Conservation (phyloP, 30 jellyfish, hydroid and myxozoan species). For the Aurelia coerulea region DNA sequence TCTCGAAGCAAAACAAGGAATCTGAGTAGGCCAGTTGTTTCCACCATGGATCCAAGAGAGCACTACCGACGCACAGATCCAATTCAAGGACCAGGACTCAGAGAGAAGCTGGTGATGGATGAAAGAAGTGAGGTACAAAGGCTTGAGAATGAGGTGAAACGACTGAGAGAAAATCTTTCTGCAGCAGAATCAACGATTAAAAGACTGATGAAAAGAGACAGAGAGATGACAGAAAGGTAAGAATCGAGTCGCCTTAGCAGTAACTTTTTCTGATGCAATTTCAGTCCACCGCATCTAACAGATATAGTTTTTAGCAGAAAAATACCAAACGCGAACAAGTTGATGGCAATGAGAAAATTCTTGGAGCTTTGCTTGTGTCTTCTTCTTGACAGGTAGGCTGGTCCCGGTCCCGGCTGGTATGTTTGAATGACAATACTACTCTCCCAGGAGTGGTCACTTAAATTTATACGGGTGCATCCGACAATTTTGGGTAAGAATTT, state of each 20-base stretch:
- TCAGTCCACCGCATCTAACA: too few relatives aligned
- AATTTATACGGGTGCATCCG: too few relatives aligned
- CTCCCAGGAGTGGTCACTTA: too few relatives aligned
- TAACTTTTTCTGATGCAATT: neutral
- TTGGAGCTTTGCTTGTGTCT: too few relatives aligned
- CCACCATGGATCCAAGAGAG: slow-evolving; percentile 53
- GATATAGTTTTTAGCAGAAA: too few relatives aligned
- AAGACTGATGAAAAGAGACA: slow-evolving; percentile 75
- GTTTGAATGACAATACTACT: too few relatives aligned
- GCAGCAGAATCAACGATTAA: slow-evolving; percentile 80
- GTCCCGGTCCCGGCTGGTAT: too few relatives aligned
- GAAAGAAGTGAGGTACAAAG: slow-evolving; percentile 59
- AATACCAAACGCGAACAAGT: too few relatives aligned
- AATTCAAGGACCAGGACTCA: slow-evolving; percentile 30
- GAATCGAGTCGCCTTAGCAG: neutral
- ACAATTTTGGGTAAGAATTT: too few relatives aligned
- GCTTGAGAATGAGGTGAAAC: slow-evolving; percentile 68
- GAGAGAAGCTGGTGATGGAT: slow-evolving; percentile 15
- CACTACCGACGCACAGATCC: slow-evolving; percentile 8
- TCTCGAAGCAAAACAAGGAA: slow-evolving; percentile 35
- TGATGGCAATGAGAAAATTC: too few relatives aligned
- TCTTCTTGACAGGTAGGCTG: too few relatives aligned
- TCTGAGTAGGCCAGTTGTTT: slow-evolving; percentile 64
- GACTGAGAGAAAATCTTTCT: slow-evolving; percentile 78
- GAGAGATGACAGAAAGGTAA: slow-evolving; percentile 83